A percentile compares a stretch with the other conserved stretches of the same genome.
Evolutionary conservation across 2,888 invertebrate genomes (phyloP).

Genomic region (Ceriagrion tenellum): DNA sequence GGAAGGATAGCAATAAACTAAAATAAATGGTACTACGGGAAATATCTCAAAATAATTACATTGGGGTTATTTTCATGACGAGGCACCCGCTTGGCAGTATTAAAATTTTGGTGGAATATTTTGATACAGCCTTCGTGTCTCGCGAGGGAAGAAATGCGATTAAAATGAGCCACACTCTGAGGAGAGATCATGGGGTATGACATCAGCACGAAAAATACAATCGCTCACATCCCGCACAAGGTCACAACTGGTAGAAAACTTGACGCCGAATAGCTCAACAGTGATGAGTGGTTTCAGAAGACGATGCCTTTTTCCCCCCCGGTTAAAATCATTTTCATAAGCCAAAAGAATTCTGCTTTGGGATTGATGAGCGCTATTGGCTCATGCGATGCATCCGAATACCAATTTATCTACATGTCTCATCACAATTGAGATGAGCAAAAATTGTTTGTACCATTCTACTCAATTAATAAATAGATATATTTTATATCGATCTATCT

Average conservation of each 20-base stretch:
- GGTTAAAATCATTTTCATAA: neutral
- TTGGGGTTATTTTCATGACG: too few species aligned
- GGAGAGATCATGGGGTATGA: constrained; percentile 7
- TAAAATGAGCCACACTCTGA: neutral
- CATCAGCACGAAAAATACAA: constrained; percentile 25
- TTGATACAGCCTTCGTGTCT: neutral
- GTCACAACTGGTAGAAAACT: neutral
- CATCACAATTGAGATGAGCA: too few species aligned
- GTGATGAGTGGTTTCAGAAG: neutral
- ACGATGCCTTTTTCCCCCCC: neutral
- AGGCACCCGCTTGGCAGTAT: too few species aligned
- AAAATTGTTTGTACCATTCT: too few species aligned
- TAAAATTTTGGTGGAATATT: too few species aligned
- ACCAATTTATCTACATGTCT: too few species aligned
- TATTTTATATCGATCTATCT: too few species aligned
- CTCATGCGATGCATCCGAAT: too few species aligned
- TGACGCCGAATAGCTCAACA: neutral
- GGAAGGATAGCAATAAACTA: too few species aligned
- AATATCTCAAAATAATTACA: too few species aligned
- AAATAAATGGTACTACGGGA: too few species aligned
- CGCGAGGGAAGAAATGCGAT: neutral
- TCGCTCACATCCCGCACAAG: neutral
- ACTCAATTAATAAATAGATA: too few species aligned
- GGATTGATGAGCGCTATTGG: neutral
- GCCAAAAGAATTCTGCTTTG: neutral